Percentiles rank a stretch among this genome's conserved stretches.
Conservation (phyloP, 2,113 vertebrate species). For the Malurus melanocephalus region DNA sequence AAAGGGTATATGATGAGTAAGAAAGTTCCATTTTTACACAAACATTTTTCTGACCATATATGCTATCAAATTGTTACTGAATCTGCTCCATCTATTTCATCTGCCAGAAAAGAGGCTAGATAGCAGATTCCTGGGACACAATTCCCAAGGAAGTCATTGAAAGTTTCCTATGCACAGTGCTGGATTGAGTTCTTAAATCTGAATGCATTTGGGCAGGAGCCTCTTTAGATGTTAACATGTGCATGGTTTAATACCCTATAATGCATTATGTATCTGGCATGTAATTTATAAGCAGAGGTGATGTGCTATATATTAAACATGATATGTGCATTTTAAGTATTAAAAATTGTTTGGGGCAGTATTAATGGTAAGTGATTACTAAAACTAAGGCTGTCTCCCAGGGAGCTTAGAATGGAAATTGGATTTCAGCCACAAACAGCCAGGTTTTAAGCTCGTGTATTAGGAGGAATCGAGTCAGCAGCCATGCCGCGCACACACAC, state of each 20-base stretch:
- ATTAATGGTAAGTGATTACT: conserved; percentile 10
- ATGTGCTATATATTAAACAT: conserved; percentile 3
- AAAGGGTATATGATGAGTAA: conserved; percentile 36
- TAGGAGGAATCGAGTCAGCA: conserved; percentile 19
- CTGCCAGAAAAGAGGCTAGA: background rate
- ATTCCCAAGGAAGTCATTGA: conserved; percentile 17
- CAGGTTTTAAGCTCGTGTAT: conserved; percentile 18
- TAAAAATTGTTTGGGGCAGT: conserved; percentile 3
- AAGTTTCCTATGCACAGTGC: background rate
- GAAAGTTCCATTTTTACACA: conserved; percentile 25
- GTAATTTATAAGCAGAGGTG: background rate
- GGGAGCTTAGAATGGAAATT: conserved; percentile 25
- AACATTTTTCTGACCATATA: conserved; percentile 7
- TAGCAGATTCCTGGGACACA: background rate
- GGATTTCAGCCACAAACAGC: conserved; percentile 18
- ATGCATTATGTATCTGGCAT: background rate
- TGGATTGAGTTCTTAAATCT: background rate
- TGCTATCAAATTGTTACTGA: background rate
- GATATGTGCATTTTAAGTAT: conserved; percentile 13
- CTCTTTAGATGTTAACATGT: background rate
- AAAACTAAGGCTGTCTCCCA: background rate
- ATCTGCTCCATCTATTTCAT: background rate
- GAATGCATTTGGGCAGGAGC: background rate
- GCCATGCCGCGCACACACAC: background rate
- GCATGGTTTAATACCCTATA: background rate